phyloP scores from a whole-genome alignment of 2,797 vertebrate genomes.

The Pterois miles region DNA sequence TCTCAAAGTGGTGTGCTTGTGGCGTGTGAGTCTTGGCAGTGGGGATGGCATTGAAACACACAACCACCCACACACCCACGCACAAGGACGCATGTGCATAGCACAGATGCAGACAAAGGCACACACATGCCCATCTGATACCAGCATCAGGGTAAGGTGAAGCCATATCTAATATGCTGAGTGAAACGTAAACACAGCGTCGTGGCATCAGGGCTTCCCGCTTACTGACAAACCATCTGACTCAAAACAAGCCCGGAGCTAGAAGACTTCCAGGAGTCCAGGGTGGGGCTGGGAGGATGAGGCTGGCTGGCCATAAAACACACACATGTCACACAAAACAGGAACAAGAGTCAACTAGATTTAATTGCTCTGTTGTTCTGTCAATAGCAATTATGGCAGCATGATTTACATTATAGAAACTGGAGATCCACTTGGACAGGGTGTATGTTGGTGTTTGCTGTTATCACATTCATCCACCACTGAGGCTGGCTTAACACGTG shows the following conservation, averaged over 20 bases:
- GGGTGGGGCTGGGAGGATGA: slow-evolving; percentile 36
- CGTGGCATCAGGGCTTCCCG: slow-evolving; percentile 72
- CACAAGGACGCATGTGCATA: neutral
- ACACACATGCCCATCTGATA: slow-evolving; percentile 64
- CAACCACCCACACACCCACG: too few species aligned
- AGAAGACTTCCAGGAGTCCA: slow-evolving; percentile 43
- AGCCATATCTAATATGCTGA: slow-evolving; percentile 81
- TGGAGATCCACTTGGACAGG: neutral
- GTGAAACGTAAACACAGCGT: slow-evolving; percentile 82
- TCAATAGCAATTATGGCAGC: slow-evolving; percentile 41
- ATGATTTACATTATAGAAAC: slow-evolving; percentile 19
- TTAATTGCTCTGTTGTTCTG: slow-evolving; percentile 39
- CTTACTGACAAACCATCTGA: slow-evolving; percentile 64
- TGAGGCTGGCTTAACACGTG: neutral
- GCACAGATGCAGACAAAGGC: slow-evolving; percentile 14
- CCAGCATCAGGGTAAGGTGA: slow-evolving; percentile 81
- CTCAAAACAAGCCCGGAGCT: slow-evolving; percentile 66
- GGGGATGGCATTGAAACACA: slow-evolving; percentile 39
- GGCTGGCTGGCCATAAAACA: slow-evolving; percentile 19
- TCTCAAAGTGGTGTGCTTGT: slow-evolving; percentile 43
- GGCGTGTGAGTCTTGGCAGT: slow-evolving; percentile 38
- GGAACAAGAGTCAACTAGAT: slow-evolving; percentile 43
- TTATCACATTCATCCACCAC: neutral
- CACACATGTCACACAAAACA: slow-evolving; percentile 8
- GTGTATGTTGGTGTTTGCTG: neutral